Evolutionary conservation across 2,797 vertebrate genomes (phyloP), one percentile per base, ranked within the genome.

Genomic region (Meda fulgida): DNA sequence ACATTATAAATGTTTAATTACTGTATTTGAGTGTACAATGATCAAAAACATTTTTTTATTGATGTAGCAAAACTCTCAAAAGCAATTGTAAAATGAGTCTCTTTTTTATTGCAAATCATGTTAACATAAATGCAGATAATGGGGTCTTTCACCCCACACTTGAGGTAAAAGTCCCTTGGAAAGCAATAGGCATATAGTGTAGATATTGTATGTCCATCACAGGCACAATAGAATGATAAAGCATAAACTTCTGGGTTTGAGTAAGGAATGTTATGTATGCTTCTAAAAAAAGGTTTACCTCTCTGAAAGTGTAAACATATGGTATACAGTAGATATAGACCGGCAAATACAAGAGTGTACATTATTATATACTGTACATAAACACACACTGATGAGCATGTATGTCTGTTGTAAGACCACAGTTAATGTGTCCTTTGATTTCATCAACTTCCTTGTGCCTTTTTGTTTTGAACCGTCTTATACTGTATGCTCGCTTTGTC

Each of bases 371-470:
- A 36, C 43, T 14, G 43, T 14, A 14, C 29, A 66, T 31, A 10
- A 72, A 65, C 21, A 76, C 81, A 83, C 71, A 83, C 5, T 63
- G 21, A 73, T 55, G 13, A 31, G 69, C 16, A 18, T 63, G 19
- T 14, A 63, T 43, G 9, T 43, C 14, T 26, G 21, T 63, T 79
- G n/a, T 65, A 29, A 73, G 7, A 73, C 8, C 18, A 46, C 7
- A 8, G 14, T 21, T 63, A 46, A 65, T 55, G n/a, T 65, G 40
- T 73, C 29, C 60, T 53, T 48, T 85, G 23, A 73, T 75, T 85
- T 66, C 7, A 66, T 66, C 65, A n/a, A n/a, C 29, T 34, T 51
- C 55, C 23, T 10, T 9, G 0, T 36, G 4, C 18, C 23, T 29
- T 34, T 77, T 23, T 18, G 36, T 51, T 46, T 16, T 31, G 3